Percentiles rank a stretch among this genome's conserved stretches.
These are phyloP conservation scores for Nomada goodeniana DNA, from an alignment of 2,888 invertebrate genomes.

Conservation along the genomic window DNA sequence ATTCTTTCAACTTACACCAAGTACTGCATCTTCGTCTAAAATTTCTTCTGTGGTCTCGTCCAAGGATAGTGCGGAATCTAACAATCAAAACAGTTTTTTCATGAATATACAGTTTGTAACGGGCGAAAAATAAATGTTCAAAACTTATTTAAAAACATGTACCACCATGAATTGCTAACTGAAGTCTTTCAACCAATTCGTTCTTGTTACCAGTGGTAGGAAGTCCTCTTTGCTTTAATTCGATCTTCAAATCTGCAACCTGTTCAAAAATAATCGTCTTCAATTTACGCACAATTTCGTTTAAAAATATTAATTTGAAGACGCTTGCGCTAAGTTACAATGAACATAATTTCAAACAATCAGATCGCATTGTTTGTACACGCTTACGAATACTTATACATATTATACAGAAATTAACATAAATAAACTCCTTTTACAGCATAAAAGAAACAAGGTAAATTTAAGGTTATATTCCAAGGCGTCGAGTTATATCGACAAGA, in stretches of 20 bases:
- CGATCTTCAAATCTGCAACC: slow-evolving; percentile 94
- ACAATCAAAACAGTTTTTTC: slow-evolving; percentile 23
- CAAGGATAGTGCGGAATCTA: slow-evolving; percentile 84
- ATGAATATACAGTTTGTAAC: slow-evolving; percentile 11
- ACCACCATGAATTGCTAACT: slow-evolving; percentile 86
- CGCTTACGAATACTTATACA: neutral
- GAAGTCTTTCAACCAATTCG: slow-evolving; percentile 91
- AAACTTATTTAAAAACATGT: slow-evolving; percentile 47
- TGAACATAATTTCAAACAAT: too few relatives aligned
- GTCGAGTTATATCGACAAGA: neutral
- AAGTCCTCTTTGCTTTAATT: slow-evolving; percentile 92
- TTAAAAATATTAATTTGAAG: neutral
- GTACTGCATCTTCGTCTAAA: slow-evolving; percentile 86
- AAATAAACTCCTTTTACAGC: neutral
- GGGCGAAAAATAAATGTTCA: neutral
- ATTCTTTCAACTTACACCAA: slow-evolving; percentile 83
- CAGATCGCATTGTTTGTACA: neutral
- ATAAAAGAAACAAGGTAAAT: neutral
- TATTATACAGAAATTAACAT: neutral
- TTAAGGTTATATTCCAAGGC: slow-evolving; percentile 44
- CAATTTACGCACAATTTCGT: neutral
- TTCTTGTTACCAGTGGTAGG: slow-evolving; percentile 92
- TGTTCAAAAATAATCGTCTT: slow-evolving; percentile 78
- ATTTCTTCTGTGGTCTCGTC: slow-evolving; percentile 86
- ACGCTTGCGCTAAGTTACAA: too few relatives aligned